These are phyloP conservation scores for Steatocranus sp. DNA, from an alignment of 2,797 vertebrate species.

Conservation along the genomic window DNA sequence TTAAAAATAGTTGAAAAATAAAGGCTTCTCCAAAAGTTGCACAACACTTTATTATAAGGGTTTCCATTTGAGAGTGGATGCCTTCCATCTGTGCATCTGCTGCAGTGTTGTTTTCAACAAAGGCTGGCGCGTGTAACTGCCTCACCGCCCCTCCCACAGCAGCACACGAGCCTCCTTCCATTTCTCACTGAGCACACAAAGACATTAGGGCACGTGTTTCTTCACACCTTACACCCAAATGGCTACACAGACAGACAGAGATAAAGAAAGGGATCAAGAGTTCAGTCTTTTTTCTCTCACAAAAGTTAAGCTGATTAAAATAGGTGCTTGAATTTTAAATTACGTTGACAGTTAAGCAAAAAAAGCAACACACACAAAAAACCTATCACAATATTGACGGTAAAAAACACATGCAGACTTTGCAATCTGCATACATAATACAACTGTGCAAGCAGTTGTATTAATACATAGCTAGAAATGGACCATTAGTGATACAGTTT, in stretches of 20 bases:
- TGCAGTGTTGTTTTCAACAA: neutral
- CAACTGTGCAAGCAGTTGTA: neutral
- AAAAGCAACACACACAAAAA: neutral
- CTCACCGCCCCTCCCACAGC: neutral
- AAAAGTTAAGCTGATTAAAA: neutral
- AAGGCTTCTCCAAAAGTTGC: neutral
- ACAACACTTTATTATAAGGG: neutral
- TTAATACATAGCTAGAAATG: neutral
- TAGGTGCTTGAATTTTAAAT: neutral
- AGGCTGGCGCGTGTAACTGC: constrained; percentile 37
- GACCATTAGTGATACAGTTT: neutral
- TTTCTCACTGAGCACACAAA: neutral
- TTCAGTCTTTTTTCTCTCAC: neutral
- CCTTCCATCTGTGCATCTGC: constrained; percentile 10
- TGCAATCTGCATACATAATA: neutral
- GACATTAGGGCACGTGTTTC: constrained; percentile 59
- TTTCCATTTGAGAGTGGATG: neutral
- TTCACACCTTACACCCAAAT: constrained; percentile 65
- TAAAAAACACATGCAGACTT: neutral
- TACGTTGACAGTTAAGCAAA: neutral
- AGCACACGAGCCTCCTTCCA: constrained; percentile 13
- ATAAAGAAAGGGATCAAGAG: neutral
- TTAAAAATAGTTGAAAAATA: neutral
- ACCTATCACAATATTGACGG: neutral
- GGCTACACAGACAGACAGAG: constrained; percentile 14